Evolutionary conservation across 2,113 vertebrate genomes (phyloP).

Genomic region (Elanoides forficatus): DNA sequence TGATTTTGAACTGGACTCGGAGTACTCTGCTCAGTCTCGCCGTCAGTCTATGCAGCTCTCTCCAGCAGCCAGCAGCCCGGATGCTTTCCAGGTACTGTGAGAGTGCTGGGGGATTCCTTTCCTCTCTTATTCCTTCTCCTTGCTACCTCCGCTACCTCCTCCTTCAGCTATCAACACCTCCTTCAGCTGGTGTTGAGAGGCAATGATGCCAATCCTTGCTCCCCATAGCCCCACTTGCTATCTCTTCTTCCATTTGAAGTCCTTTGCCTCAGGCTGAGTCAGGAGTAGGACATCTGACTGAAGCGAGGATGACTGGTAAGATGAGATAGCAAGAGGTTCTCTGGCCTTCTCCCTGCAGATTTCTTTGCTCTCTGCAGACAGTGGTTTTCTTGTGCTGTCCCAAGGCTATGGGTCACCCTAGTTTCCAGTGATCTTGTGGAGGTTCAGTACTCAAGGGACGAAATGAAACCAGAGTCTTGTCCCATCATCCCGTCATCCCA

Average conservation of each 20-base stretch:
- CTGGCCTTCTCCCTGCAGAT: not conserved
- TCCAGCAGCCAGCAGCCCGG: not conserved
- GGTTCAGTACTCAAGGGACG: rapidly evolving
- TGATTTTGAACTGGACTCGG: conserved; percentile 82
- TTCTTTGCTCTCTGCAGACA: not conserved
- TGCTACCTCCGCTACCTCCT: not conserved
- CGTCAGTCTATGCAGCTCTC: conserved; percentile 62
- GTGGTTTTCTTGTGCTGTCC: rapidly evolving
- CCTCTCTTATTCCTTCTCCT: not conserved
- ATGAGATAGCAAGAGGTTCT: not conserved
- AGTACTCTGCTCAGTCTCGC: conserved; percentile 67
- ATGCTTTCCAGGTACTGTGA: conserved; percentile 68
- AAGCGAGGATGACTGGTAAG: not conserved
- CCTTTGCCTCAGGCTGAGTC: not conserved
- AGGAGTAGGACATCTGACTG: not conserved
- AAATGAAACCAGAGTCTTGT: not conserved
- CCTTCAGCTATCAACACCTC: not conserved
- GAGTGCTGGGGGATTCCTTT: not conserved
- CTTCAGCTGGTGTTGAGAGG: not conserved
- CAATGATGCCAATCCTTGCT: not conserved
- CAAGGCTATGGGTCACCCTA: not conserved
- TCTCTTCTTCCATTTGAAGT: not conserved
- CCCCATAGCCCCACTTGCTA: rapidly evolving
- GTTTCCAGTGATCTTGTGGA: not conserved
- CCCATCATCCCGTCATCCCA: not conserved